These are phyloP conservation scores for Distichodus sexfasciatus DNA, from an alignment of 2,797 vertebrate genomes.

Conservation along the genomic window DNA sequence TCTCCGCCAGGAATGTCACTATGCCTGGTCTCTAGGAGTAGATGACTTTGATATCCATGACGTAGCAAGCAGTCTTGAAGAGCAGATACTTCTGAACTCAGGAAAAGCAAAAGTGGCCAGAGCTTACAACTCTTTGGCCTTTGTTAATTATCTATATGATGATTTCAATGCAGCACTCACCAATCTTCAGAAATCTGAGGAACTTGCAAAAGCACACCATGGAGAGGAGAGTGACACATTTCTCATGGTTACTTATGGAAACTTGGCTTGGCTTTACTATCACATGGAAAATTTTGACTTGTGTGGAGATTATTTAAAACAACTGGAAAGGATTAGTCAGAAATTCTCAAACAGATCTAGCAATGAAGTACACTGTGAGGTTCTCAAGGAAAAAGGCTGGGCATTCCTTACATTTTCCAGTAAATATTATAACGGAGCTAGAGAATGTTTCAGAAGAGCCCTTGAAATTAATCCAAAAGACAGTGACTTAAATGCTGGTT, in stretches of 20 bases:
- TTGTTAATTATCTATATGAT: constrained; percentile 64
- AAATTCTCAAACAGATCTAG: constrained; percentile 5
- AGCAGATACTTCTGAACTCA: constrained; percentile 56
- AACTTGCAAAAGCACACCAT: constrained; percentile 44
- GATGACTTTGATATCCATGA: constrained; percentile 56
- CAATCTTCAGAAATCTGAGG: constrained; percentile 68
- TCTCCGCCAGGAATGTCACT: constrained; percentile 72
- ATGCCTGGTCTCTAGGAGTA: constrained; percentile 72
- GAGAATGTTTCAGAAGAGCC: constrained; percentile 70
- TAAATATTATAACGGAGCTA: constrained; percentile 62
- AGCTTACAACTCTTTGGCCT: constrained; percentile 67
- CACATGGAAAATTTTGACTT: constrained; percentile 55
- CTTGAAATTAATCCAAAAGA: constrained; percentile 66
- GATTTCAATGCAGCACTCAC: constrained; percentile 64
- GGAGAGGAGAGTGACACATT: constrained; percentile 50
- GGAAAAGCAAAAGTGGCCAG: constrained; percentile 28
- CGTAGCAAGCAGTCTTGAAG: constrained; percentile 57
- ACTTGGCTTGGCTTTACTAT: constrained; percentile 74
- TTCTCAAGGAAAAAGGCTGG: constrained; percentile 74
- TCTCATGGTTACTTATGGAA: constrained; percentile 73
- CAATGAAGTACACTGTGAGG: constrained; percentile 53
- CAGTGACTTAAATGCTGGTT: constrained; percentile 68
- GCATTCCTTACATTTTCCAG: constrained; percentile 65
- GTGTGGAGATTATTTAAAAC: constrained; percentile 58
- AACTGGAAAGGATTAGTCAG: constrained; percentile 56